phyloP scores from a whole-genome alignment of 2,888 invertebrate genomes.

The Ametastegia equiseti region DNA sequence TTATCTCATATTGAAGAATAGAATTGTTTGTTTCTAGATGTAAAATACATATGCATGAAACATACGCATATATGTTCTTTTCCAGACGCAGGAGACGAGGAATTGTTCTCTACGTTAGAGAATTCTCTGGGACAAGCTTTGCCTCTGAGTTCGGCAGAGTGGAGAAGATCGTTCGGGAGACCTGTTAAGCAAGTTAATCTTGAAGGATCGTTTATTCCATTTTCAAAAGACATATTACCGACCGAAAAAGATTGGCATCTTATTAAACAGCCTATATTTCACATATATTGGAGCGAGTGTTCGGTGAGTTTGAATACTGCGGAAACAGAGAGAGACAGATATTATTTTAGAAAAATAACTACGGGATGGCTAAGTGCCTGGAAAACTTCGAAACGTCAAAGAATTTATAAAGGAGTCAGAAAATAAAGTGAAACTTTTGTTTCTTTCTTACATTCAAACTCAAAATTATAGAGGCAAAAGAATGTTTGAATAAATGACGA shows the following conservation, averaged over 20 bases:
- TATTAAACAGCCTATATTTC: conserved; percentile 92
- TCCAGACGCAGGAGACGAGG: conserved; percentile 90
- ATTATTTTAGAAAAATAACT: no score
- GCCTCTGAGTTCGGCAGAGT: conserved; percentile 93
- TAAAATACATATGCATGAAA: no score
- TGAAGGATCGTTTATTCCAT: conserved; percentile 89
- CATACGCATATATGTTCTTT: no score
- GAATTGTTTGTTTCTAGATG: not conserved
- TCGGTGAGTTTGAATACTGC: conserved; percentile 80
- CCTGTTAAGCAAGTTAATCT: conserved; percentile 90
- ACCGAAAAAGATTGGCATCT: conserved; percentile 87
- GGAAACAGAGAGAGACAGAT: not conserved
- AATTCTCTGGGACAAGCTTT: conserved; percentile 87
- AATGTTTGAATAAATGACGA: no score
- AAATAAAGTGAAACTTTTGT: no score
- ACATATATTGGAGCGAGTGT: conserved; percentile 97
- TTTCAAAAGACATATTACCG: conserved; percentile 86
- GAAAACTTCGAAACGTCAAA: no score
- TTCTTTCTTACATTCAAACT: no score
- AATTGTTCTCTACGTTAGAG: conserved; percentile 90
- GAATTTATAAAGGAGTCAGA: no score
- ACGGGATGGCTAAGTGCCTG: no score
- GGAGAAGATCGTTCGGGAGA: conserved; percentile 93
- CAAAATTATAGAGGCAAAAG: no score
- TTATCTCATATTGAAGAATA: not conserved